These are phyloP conservation scores for Campylomormyrus numenius DNA, from an alignment of 2,113 vertebrate species.

Conservation along the genomic window DNA sequence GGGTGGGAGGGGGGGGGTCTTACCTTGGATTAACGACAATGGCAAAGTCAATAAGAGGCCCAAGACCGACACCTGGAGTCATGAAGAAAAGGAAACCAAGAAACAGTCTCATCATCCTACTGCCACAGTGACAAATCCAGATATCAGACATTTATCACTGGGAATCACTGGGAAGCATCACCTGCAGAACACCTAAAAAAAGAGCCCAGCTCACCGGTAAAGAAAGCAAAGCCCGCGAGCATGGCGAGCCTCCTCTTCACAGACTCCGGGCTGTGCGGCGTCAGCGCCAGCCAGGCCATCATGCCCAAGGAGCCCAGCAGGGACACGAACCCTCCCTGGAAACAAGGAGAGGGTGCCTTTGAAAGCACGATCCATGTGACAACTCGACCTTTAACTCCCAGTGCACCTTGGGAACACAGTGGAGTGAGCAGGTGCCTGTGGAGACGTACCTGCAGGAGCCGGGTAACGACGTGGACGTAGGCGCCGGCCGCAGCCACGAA, in stretches of 20 bases:
- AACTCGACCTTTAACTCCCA: background rate
- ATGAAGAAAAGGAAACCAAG: background rate
- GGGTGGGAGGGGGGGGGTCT: background rate
- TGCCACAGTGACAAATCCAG: background rate
- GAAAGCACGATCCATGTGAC: background rate
- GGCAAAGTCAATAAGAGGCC: constrained; percentile 81
- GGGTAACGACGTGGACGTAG: constrained; percentile 77
- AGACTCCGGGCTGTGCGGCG: constrained; percentile 76
- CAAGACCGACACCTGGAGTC: constrained; percentile 75
- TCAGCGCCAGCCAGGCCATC: constrained; percentile 86
- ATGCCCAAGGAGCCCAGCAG: constrained; percentile 74
- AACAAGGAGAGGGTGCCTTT: background rate
- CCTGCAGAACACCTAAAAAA: background rate
- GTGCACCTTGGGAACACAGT: background rate
- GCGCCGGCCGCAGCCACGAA: constrained; percentile 77
- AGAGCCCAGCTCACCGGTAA: constrained; percentile 68
- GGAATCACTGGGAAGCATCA: background rate
- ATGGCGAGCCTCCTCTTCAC: constrained; percentile 86
- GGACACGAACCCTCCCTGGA: constrained; percentile 76
- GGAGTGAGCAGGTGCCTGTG: no score
- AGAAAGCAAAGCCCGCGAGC: constrained; percentile 82
- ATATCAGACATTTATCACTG: background rate
- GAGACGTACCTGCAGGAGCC: constrained; percentile 76
- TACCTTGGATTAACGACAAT: constrained; percentile 86
- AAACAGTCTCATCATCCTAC: background rate